A percentile compares a stretch with the other conserved stretches of the same genome.
Evolutionary conservation across 1,140 invertebrate genomes (phyloP).

Genomic region (Pachypeltis micranthus): DNA sequence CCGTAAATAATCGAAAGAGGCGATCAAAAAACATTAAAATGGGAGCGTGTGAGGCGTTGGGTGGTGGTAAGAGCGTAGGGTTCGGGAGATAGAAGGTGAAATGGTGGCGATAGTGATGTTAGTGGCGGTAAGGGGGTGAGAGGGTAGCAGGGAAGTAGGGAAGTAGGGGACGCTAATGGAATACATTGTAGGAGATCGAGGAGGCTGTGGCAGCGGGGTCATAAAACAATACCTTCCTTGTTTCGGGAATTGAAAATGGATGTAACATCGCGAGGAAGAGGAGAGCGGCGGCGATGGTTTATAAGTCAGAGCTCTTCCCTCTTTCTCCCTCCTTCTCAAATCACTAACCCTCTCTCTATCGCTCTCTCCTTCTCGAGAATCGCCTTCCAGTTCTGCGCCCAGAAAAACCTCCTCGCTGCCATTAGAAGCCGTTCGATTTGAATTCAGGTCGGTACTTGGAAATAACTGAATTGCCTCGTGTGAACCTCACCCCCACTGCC

Average conservation of each 20-base stretch:
- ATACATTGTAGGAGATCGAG: conserved; percentile 9
- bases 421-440: too few species aligned
- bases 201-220: conserved; percentile 3
- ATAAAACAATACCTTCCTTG: conserved; percentile 19
- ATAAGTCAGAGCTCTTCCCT: conserved; percentile 12
- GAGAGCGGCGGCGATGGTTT: conserved; percentile 12
- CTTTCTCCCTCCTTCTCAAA: neutral
- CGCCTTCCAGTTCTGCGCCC: too few species aligned
- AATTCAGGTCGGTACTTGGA: too few species aligned
- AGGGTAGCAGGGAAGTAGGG: neutral
- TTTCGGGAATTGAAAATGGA: conserved; percentile 18
- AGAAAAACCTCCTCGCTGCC: too few species aligned
- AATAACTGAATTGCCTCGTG: too few species aligned
- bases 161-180: conserved; percentile 10
- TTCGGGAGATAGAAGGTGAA: too few species aligned
- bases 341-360: neutral
- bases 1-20: conserved; percentile 12
- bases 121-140: conserved; percentile 1
- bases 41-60: conserved; percentile 10
- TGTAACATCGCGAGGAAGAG: conserved; percentile 5
- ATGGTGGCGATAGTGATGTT: too few species aligned
- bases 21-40: conserved; percentile 17
- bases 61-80: neutral
- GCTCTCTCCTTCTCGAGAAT: too few species aligned
- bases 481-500: too few species aligned